phyloP scores from a whole-genome alignment of 1,140 invertebrate species.

The Drosophila orosa region DNA sequence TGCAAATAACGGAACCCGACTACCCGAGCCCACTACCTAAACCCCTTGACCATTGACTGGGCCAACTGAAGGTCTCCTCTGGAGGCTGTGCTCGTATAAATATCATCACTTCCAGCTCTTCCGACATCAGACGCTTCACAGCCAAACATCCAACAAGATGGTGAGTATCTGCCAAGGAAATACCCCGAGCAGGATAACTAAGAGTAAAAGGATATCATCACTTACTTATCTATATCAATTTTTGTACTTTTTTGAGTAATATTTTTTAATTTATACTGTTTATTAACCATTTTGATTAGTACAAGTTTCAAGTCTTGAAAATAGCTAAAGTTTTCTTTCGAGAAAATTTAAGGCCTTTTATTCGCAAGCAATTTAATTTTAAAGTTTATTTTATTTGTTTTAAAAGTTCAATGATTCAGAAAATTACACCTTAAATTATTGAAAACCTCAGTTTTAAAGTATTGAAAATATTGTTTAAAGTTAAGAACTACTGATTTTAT shows the following conservation, averaged over 20 bases:
- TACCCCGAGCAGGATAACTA: neutral
- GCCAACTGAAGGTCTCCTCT: slow-evolving; percentile 58
- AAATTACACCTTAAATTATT: too few relatives aligned
- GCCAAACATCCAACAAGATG: slow-evolving; percentile 57
- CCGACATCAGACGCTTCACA: slow-evolving; percentile 59
- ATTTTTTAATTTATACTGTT: neutral
- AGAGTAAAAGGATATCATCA: neutral
- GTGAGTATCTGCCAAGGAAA: slow-evolving; percentile 38
- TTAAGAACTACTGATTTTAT: too few relatives aligned
- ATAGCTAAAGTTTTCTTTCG: too few relatives aligned
- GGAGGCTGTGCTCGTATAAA: slow-evolving; percentile 51
- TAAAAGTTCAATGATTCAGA: too few relatives aligned
- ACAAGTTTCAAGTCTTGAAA: too few relatives aligned
- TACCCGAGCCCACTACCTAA: slow-evolving; percentile 57
- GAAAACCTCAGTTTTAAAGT: too few relatives aligned
- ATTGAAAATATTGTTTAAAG: too few relatives aligned
- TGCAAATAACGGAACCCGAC: slow-evolving; percentile 71
- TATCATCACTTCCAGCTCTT: slow-evolving; percentile 29
- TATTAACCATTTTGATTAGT: too few relatives aligned
- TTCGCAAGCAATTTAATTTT: too few relatives aligned
- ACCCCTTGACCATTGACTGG: slow-evolving; percentile 28
- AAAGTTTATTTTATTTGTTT: too few relatives aligned
- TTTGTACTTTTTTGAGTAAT: neutral
- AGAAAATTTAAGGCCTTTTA: too few relatives aligned
- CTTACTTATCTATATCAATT: neutral